phyloP scores from a whole-genome alignment of 2,888 invertebrate species.

The Epistrophe grossulariae region DNA sequence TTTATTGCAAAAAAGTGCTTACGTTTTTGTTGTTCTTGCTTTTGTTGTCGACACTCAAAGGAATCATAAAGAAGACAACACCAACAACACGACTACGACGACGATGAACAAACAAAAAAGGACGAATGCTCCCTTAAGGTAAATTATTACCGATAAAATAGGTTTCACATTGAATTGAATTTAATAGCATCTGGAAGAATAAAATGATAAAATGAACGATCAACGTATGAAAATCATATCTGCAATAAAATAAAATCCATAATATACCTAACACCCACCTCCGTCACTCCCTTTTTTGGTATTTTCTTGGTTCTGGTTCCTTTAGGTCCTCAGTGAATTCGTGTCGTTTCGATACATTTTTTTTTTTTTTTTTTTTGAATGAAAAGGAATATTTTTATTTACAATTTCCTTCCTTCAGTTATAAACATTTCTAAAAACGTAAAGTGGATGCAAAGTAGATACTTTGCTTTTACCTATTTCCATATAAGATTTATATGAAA shows the following conservation, averaged over 20 bases:
- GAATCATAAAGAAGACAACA: slow-evolving; percentile 52
- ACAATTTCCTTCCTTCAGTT: slow-evolving; percentile 64
- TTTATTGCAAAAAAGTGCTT: slow-evolving; percentile 60
- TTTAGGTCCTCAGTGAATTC: slow-evolving; percentile 26
- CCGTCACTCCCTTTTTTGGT: background rate
- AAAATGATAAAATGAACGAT: slow-evolving; percentile 44
- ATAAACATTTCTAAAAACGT: slow-evolving; percentile 20
- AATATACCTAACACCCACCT: slow-evolving; percentile 32
- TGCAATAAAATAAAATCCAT: slow-evolving; percentile 66
- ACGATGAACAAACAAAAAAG: slow-evolving; percentile 13
- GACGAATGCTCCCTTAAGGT: slow-evolving; percentile 52
- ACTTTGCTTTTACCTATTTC: slow-evolving; percentile 39
- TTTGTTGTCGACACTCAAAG: slow-evolving; percentile 28
- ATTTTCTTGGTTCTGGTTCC: background rate
- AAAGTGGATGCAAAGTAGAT: slow-evolving; percentile 39
- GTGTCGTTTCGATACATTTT: background rate
- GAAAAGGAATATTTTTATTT: slow-evolving; percentile 55
- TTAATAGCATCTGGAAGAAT: slow-evolving; percentile 59
- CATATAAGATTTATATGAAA: slow-evolving; percentile 35
- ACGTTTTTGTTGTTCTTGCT: slow-evolving; percentile 17
- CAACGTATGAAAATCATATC: slow-evolving; percentile 70
- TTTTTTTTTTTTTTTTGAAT: slow-evolving; percentile 1
- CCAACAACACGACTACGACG: slow-evolving; percentile 10
- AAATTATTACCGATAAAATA: slow-evolving; percentile 71
- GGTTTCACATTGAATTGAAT: slow-evolving; percentile 68